phyloP scores from a whole-genome alignment of 2,113 vertebrate species.

The Pagrus major region DNA sequence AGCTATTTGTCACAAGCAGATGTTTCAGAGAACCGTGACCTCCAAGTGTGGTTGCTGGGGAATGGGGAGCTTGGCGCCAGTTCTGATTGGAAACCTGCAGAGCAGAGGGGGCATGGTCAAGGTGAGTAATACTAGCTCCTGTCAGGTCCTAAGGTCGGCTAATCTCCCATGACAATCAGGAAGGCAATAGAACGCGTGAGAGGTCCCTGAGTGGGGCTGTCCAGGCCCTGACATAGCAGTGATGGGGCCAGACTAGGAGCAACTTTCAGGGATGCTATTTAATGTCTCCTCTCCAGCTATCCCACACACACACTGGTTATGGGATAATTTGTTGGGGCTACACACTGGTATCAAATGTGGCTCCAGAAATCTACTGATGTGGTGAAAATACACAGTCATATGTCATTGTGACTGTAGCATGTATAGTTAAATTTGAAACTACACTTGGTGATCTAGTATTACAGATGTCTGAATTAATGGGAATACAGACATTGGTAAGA shows the following conservation, averaged over 20 bases:
- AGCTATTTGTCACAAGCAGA: constrained; percentile 77
- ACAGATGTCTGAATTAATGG: not conserved
- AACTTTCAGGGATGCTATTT: constrained; percentile 28
- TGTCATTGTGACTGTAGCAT: not conserved
- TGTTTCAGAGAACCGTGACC: constrained; percentile 69
- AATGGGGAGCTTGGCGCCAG: constrained; percentile 41
- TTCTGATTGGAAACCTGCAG: constrained; percentile 70
- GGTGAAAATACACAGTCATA: not conserved
- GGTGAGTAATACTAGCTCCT: constrained; percentile 67
- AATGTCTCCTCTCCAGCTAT: constrained; percentile 26
- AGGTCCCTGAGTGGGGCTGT: constrained; percentile 42
- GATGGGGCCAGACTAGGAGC: constrained; percentile 47
- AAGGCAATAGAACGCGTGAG: constrained; percentile 54
- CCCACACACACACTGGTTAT: not conserved
- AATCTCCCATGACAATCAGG: constrained; percentile 73
- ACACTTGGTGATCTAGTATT: not conserved
- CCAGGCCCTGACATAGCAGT: constrained; percentile 46
- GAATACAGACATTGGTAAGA: not conserved
- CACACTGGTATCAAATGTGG: not conserved
- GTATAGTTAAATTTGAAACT: not conserved
- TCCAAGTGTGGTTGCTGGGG: constrained; percentile 50
- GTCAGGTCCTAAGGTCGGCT: constrained; percentile 66
- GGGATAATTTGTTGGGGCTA: not conserved
- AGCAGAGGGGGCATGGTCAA: constrained; percentile 61
- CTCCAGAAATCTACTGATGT: constrained; percentile 3